Evolutionary conservation across 2,888 invertebrate genomes (phyloP).

Genomic region (Drosophila paranaensis): DNA sequence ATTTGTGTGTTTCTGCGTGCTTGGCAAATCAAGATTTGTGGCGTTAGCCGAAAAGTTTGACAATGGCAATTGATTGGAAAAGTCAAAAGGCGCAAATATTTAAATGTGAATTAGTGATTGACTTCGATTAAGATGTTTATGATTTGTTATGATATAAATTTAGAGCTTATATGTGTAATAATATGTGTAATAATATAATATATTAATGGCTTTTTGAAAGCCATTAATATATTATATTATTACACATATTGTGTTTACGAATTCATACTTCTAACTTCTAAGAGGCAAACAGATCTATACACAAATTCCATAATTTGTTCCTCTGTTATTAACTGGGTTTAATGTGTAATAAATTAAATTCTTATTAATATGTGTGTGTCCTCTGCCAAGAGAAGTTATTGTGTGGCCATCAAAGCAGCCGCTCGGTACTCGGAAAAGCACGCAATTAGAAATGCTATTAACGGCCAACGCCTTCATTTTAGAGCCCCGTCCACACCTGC

Average conservation of each 20-base stretch:
- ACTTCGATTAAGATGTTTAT: not conserved
- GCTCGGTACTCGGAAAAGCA: conserved; percentile 45
- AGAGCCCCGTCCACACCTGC: conserved; percentile 21
- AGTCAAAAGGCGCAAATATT: conserved; percentile 22
- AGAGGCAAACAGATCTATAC: too few species aligned
- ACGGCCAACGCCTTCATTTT: conserved; percentile 56
- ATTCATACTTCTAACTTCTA: too few species aligned
- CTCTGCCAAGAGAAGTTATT: conserved; percentile 15
- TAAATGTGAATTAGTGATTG: not conserved
- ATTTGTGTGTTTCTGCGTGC: conserved; percentile 19
- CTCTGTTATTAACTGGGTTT: not conserved
- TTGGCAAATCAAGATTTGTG: conserved; percentile 60
- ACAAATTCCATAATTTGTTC: not conserved
- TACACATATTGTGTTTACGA: too few species aligned
- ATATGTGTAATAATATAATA: too few species aligned
- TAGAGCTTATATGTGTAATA: not conserved
- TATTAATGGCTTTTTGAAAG: not conserved
- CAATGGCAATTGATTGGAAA: conserved; percentile 51
- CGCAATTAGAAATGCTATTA: conserved; percentile 71
- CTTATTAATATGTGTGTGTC: conserved; percentile 39
- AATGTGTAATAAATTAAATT: conserved; percentile 4
- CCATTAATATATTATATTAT: not conserved
- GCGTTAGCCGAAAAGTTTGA: conserved; percentile 25
- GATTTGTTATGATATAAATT: not conserved
- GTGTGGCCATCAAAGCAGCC: conserved; percentile 55